Base-by-base conservation (phyloP, 2,888 invertebrate species). In the Eupsilia transversa region DNA sequence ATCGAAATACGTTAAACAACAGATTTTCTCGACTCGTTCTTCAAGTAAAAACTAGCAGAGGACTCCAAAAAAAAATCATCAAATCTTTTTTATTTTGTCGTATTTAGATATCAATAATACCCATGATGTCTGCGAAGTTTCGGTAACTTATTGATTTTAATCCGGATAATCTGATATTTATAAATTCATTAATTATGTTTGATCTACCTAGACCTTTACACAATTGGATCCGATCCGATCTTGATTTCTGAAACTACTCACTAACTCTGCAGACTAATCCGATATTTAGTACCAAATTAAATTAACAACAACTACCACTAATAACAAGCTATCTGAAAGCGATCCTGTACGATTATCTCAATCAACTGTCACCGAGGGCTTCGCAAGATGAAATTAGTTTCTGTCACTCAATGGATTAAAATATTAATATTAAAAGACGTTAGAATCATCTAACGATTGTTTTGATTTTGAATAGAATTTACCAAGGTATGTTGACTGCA, bases 221-320 rank as follows among this genome's bases (percentile, higher is more conserved):
- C n/a, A 66, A 60, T n/a, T n/a, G n/a, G n/a, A n/a, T n/a, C n/a
- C n/a, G n/a, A n/a, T n/a, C n/a, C n/a, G n/a, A n/a, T n/a, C n/a
- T n/a, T n/a, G n/a, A n/a, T 60, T n/a, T 60, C n/a, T 17, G 14
- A 60, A 35, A 60, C 60, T n/a, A 59, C 35, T 60, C 7, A 35
- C 35, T 60, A n/a, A 60, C 35, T 17, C 60, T 17, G 35, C 17
- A 60, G 60, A 60, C n/a, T 35, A 60, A 35, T 60, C 6, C n/a
- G 17, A 35, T 17, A 60, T 60, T 60, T 35, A 60, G 9, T 60
- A 17, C 17, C 12, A n/a, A 60, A 60, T 35, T n/a, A 60, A 7
- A 23, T 33, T 33, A 33, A 10, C 5, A n/a, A 60, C 59, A 1
- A 59, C 59, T 59, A 14, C 33, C 4, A 20, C 57, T 59, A 23